Base-by-base conservation (phyloP, 2,113 vertebrate genomes). In the Cepphus grylle region DNA sequence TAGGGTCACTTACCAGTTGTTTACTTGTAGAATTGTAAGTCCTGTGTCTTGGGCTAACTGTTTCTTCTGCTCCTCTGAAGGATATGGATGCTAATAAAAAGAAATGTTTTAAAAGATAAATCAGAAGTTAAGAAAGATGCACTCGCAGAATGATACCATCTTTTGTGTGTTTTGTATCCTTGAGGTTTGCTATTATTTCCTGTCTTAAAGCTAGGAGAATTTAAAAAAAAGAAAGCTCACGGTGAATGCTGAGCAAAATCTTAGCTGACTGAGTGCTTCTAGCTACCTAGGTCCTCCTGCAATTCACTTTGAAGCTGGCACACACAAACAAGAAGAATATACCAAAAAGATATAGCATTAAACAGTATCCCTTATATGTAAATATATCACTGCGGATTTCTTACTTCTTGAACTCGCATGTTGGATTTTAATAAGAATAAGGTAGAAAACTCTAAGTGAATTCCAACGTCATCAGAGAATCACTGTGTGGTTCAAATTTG, bases 11-110 rank as follows among this genome's bases (percentile, higher is more conserved):
- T 99, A 99, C 99, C 99, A 99, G 99, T 99, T 99, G 98, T 99
- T 99, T 98, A 99, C 99, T 99, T 99, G 99, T 99, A 99, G 99
- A 98, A 99, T 99, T 98, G 99, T 99, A 98, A 99, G 99, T 98
- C 99, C 99, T 63, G 99, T 99, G 98, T 99, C 99, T 98, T 99
- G 99, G 97, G 99, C 99, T 99, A 99, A 99, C 98, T 99, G 99
- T 98, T 99, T 99, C 99, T 99, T 99, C 99, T 99, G 99, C 98
- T 99, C 99, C 98, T 99, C 99, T 98, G 99, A 99, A 86, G 99
- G 99, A 98, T 99, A 99, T 89, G 99, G 99, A 98, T 99, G 99
- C 99, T 99, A 96, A 98, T 98, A 96, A 97, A 97, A 97, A 98
- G 87, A 98, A 98, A 98, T 0, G 94, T 98, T 98, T 98, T 98